Evolutionary conservation across 2,113 vertebrate genomes (phyloP), one percentile per base, ranked within the genome.

Genomic region (Tachysurus vachellii): DNA sequence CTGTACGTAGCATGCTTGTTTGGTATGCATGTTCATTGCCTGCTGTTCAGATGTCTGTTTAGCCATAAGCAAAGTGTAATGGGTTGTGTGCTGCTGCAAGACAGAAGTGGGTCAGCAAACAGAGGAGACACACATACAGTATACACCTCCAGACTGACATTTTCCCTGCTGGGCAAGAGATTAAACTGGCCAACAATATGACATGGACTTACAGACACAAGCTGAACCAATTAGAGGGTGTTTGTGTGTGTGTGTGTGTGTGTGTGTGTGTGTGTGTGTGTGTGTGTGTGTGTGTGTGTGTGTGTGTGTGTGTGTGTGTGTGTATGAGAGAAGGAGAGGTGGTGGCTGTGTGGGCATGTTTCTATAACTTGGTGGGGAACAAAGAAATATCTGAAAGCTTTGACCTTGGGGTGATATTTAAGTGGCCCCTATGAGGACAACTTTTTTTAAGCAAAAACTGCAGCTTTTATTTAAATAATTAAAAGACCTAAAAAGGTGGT

Each of bases 31-130:
- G 23, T n/a, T 73, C 42, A 47, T 9, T 23, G 36, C 36, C 70
- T 73, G 70, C 19, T 11, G 42, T 44, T 47, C 19, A 47, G 70
- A 44, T 19, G 6, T 70, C 28, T 73, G 4, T 76, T 76, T 76
- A 13, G 44, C 73, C 73, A 50, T 76, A n/a, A 53, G 73, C 21
- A 44, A 47, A 61, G 13, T 83, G 59, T 31, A 83, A 23, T 31
- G 13, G 26, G 57, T 10, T 28, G 68, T 47, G 26, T 57, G 50
- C 19, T 80, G 66, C 56, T 75, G 76, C 62, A 75, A 57, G 70
- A 80, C 73, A 50, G 54, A 86, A 93, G 83, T 92, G 88, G 91
- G 93, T 92, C 91, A 92, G 82, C 85, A 70, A 50, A 80, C 17
- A 80, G 28, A 80, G 54, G 9, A 59, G 19, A 80, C 59, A 62